A percentile compares a stretch with the other conserved stretches of the same genome.
These are phyloP conservation scores for Amia ocellicauda DNA, from an alignment of 2,113 vertebrate species.

Conservation along the genomic window DNA sequence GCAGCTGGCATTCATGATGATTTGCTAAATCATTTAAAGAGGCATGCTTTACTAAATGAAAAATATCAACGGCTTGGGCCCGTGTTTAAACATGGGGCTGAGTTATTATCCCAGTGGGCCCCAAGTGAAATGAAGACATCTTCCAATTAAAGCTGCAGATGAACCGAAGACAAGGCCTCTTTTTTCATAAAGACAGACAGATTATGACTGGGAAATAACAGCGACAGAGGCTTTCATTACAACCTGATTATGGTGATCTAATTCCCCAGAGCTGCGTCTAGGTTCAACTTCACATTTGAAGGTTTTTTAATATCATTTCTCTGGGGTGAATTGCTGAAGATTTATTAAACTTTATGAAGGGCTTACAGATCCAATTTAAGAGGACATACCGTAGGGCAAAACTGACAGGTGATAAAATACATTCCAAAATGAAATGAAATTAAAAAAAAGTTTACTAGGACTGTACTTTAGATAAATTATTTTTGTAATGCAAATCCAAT, in stretches of 20 bases:
- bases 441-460: constrained; percentile 54
- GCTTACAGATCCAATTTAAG: constrained; percentile 98
- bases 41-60: constrained; percentile 99
- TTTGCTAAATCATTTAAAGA: constrained; percentile 94
- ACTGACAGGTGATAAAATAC: constrained; percentile 85
- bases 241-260: constrained; percentile 99
- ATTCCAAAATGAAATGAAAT: constrained; percentile 65
- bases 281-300: constrained; percentile 88
- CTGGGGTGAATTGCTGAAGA: constrained; percentile 93
- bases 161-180: constrained; percentile 78
- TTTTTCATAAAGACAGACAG: constrained; percentile 90
- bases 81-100: constrained; percentile 87
- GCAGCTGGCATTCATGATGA: constrained; percentile 90
- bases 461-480: constrained; percentile 46
- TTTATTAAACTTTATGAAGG: constrained; percentile 99
- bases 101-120: constrained; percentile 82
- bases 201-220: constrained; percentile 84
- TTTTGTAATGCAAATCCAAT: constrained; percentile 28
- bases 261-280: constrained; percentile 89
- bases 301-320: constrained; percentile 98
- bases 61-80: constrained; percentile 88
- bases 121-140: constrained; percentile 92
- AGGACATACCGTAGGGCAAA: constrained; percentile 91
- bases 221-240: constrained; percentile 88
- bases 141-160: constrained; percentile 91